Conservation (phyloP, 1,140 invertebrate species). For the Euwallacea similis region DNA sequence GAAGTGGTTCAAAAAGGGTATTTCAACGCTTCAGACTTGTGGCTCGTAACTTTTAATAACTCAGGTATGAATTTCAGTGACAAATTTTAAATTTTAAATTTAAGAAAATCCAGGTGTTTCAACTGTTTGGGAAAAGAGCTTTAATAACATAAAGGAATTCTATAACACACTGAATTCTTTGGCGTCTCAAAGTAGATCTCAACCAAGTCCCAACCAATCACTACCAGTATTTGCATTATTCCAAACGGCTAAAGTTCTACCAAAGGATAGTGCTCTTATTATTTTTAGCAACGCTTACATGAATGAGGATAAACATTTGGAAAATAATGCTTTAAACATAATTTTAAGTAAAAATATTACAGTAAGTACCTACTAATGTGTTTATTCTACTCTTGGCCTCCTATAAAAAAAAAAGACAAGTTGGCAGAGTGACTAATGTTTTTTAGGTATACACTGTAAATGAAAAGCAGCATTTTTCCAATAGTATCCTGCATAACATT, state of each 20-base stretch:
- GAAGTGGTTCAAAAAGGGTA: neutral
- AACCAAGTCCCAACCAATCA: slow-evolving; percentile 14
- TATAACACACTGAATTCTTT: slow-evolving; percentile 11
- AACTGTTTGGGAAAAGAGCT: slow-evolving; percentile 28
- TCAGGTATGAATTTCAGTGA: slow-evolving; percentile 37
- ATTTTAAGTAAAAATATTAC: slow-evolving; percentile 32
- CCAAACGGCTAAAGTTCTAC: slow-evolving; percentile 38
- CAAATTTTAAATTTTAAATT: slow-evolving; percentile 12
- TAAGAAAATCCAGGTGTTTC: slow-evolving; percentile 33
- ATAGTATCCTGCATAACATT: slow-evolving; percentile 7
- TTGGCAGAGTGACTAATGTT: neutral
- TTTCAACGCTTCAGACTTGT: slow-evolving; percentile 33
- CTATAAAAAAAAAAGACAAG: neutral
- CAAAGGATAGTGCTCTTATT: slow-evolving; percentile 35
- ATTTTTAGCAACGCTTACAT: slow-evolving; percentile 29
- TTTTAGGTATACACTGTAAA: slow-evolving; percentile 23
- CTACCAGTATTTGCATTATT: slow-evolving; percentile 42
- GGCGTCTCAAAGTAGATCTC: neutral
- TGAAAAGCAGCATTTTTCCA: neutral
- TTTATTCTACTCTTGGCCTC: no score
- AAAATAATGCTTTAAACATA: slow-evolving; percentile 30
- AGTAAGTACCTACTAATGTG: slow-evolving; percentile 16
- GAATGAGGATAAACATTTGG: slow-evolving; percentile 39
- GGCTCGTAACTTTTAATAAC: slow-evolving; percentile 45
- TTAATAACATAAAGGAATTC: slow-evolving; percentile 22